Percentiles rank a stretch among this genome's conserved stretches.
Conservation (phyloP, 1,140 invertebrate species). For the Pissodes strobi region DNA sequence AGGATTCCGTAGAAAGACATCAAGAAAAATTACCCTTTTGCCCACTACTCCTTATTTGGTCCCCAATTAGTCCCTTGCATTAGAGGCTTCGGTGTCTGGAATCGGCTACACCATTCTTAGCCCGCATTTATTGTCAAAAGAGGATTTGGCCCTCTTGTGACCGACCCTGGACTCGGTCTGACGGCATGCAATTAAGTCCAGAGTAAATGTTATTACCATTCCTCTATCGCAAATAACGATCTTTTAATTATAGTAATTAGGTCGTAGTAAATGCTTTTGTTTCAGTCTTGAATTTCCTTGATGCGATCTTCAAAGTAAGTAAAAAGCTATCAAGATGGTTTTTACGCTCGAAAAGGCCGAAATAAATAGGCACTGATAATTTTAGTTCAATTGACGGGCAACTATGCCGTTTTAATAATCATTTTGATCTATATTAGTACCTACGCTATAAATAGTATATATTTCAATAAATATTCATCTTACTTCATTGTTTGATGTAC, state of each 20-base stretch:
- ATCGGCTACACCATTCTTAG: constrained; percentile 14
- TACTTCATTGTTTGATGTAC: no score
- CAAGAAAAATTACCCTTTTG: constrained; percentile 3
- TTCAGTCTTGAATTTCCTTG: neutral
- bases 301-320: no score
- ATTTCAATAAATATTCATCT: no score
- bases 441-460: no score
- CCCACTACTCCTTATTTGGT: constrained; percentile 1
- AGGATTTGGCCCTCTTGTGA: constrained; percentile 8
- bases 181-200: neutral
- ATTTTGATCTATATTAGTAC: no score
- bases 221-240: constrained; percentile 3
- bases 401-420: no score
- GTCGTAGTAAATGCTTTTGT: neutral
- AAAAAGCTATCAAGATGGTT: no score
- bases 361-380: no score
- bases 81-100: constrained; percentile 7
- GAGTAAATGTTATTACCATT: constrained; percentile 1
- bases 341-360: no score
- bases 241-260: constrained; percentile 6
- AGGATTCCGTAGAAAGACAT: neutral
- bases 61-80: constrained; percentile 16
- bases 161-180: neutral
- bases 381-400: no score
- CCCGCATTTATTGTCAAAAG: constrained; percentile 15